A percentile compares a stretch with the other conserved stretches of the same genome.
Evolutionary conservation across 2,797 vertebrate species (phyloP).

Genomic region (Mormyrops attenuatus): DNA sequence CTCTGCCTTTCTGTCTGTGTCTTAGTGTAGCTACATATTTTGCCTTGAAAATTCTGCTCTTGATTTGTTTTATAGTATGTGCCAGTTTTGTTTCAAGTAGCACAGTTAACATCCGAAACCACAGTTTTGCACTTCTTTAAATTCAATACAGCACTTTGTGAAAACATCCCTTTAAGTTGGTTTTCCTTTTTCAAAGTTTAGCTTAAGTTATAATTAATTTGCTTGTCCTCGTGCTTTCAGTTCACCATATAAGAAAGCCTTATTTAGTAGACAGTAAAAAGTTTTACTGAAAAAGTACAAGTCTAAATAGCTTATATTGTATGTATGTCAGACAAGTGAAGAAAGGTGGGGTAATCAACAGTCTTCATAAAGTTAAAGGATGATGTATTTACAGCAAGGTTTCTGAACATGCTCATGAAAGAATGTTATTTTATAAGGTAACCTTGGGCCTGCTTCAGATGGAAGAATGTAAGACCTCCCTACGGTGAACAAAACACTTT

Average conservation of each 20-base stretch:
- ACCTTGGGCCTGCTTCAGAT: conserved; percentile 9
- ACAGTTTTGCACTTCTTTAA: neutral
- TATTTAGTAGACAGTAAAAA: conserved; percentile 5
- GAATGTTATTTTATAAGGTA: neutral
- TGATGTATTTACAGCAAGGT: neutral
- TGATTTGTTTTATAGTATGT: neutral
- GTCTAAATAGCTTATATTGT: neutral
- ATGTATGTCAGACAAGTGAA: neutral
- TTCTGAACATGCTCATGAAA: conserved; percentile 2
- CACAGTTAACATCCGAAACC: neutral
- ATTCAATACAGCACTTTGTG: neutral
- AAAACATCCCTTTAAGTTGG: neutral
- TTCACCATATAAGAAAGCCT: neutral
- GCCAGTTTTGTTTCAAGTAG: neutral
- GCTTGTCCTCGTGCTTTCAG: conserved; percentile 5
- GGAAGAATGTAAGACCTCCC: neutral
- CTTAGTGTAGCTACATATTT: neutral
- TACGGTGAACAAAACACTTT: neutral
- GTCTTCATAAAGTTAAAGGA: neutral
- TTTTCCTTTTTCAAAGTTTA: neutral
- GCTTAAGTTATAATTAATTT: neutral
- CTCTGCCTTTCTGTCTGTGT: neutral
- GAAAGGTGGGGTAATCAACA: neutral
- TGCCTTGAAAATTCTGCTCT: neutral
- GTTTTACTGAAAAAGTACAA: neutral